Evolutionary conservation across 2,797 vertebrate genomes (phyloP).

Genomic region (Rhinogobio ventralis): DNA sequence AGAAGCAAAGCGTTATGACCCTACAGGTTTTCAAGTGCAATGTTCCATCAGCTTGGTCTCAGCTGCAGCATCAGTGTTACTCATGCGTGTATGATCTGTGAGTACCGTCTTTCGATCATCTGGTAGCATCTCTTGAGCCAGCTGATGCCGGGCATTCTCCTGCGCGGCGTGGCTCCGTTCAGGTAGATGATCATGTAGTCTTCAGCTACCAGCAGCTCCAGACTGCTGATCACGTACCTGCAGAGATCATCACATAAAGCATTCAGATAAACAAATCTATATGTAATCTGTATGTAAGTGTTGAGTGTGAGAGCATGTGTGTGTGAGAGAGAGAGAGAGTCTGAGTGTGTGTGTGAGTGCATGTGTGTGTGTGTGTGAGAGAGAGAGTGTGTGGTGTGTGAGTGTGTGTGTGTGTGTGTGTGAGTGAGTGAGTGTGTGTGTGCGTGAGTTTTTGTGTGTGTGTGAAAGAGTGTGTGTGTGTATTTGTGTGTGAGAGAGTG

Average conservation of each 20-base stretch:
- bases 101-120: constrained; percentile 95
- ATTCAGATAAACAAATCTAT: constrained; percentile 16
- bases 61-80: not conserved
- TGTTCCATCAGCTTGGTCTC: not conserved
- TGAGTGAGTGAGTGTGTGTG: too few species aligned
- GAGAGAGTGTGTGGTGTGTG: too few species aligned
- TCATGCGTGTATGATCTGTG: not conserved
- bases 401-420: too few species aligned
- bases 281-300: too few species aligned
- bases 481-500: too few species aligned
- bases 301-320: too few species aligned
- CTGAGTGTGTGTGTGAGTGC: too few species aligned
- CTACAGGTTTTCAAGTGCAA: not conserved
- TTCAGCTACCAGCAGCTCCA: constrained; percentile 95
- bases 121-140: constrained; percentile 98
- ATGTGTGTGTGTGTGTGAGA: too few species aligned
- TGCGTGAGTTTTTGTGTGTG: too few species aligned
- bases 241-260: not conserved
- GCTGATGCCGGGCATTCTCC: constrained; percentile 93
- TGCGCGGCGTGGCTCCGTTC: constrained; percentile 92
- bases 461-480: too few species aligned
- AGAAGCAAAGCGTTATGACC: not conserved
- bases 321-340: too few species aligned
- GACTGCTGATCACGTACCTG: constrained; percentile 95
- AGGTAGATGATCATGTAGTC: constrained; percentile 98